Evolutionary conservation across 1,140 invertebrate genomes (phyloP).

Genomic region (Lucilia cuprina): DNA sequence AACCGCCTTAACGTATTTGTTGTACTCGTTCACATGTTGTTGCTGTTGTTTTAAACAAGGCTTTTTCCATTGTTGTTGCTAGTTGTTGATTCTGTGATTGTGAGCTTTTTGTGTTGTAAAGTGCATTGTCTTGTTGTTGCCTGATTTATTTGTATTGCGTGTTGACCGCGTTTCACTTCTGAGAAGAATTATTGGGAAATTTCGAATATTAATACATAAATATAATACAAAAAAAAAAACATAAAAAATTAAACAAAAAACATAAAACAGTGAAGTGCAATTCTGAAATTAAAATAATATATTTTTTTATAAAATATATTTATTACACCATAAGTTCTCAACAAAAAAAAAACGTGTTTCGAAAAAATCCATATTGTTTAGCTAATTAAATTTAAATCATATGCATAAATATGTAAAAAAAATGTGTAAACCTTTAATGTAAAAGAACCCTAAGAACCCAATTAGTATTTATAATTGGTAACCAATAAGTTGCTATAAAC

Average conservation of each 20-base stretch:
- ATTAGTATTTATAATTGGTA: too few species aligned
- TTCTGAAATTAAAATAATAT: background rate
- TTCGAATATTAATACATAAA: background rate
- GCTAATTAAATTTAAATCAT: too few species aligned
- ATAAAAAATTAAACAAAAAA: background rate
- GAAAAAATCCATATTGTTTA: too few species aligned
- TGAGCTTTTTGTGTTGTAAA: background rate
- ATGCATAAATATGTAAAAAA: too few species aligned
- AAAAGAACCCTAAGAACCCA: too few species aligned
- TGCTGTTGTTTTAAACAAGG: background rate
- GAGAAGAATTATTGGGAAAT: conserved; percentile 9
- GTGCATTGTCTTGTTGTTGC: background rate
- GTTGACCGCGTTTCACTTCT: conserved; percentile 25
- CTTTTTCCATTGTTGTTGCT: background rate
- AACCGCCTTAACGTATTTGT: background rate
- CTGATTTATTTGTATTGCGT: background rate
- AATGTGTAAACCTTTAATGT: too few species aligned
- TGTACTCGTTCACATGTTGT: background rate
- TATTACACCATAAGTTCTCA: too few species aligned
- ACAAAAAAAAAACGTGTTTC: too few species aligned
- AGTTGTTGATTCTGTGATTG: background rate
- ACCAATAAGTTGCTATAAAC: too few species aligned
- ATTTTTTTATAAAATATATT: too few species aligned
- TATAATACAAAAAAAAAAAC: background rate
- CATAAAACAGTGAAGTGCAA: conserved; percentile 3